These are phyloP conservation scores for Chrysolina oricalcia DNA, from an alignment of 2,888 invertebrate species.

Conservation along the genomic window DNA sequence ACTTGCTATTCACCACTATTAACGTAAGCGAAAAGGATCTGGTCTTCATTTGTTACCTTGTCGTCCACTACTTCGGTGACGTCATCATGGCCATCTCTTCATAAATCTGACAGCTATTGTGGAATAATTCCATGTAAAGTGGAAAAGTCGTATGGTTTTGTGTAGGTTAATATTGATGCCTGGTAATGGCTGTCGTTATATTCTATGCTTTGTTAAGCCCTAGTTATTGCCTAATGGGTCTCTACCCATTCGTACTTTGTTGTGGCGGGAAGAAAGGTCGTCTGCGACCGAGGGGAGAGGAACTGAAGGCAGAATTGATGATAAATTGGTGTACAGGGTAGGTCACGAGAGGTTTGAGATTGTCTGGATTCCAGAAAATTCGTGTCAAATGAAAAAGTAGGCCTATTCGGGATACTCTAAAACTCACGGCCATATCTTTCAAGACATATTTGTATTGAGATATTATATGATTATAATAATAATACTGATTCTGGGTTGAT, in stretches of 20 bases:
- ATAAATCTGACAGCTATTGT: conserved; percentile 39
- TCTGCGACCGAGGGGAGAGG: background rate
- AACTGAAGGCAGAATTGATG: background rate
- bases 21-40: conserved; percentile 34
- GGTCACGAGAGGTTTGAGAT: background rate
- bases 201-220: conserved; percentile 46
- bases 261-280: background rate
- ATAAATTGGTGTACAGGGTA: background rate
- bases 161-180: conserved; percentile 42
- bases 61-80: conserved; percentile 41
- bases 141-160: conserved; percentile 27
- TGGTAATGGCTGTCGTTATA: conserved; percentile 45
- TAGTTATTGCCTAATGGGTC: conserved; percentile 44
- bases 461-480: no score
- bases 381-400: no score
- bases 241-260: conserved; percentile 42
- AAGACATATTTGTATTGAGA: no score
- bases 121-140: conserved; percentile 19
- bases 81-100: conserved; percentile 40
- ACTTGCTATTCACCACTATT: background rate
- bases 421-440: no score
- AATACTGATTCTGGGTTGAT: no score
- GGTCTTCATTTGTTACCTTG: conserved; percentile 47
- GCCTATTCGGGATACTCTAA: no score
- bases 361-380: background rate